Evolutionary conservation across 2,888 invertebrate species (phyloP), one percentile per base, ranked within the genome.

Genomic region (Cremastobaeus sp.): DNA sequence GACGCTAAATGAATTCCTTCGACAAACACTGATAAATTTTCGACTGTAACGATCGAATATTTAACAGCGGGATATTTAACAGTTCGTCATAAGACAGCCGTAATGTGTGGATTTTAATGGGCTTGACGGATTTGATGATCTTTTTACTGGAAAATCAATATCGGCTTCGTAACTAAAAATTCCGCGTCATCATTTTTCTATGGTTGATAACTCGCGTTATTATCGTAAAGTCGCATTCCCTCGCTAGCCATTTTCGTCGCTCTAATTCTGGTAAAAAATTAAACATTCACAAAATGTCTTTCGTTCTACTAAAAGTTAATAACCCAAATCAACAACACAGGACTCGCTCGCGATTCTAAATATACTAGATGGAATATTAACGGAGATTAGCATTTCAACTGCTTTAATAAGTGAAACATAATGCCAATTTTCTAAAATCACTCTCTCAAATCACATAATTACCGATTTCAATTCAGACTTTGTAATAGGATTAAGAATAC

Each of bases 141-240:
- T 52, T 64, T 52, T 64, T 64, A 64, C 52, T 64, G 43, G 41
- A 64, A 62, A 64, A 34, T 25, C 62, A 43, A 64, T 64, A 64
- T 8, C 30, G 43, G 14, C 39, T 30, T 52, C 43, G 62, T 34
- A 43, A 52, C 41, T 17, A 28, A 41, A 30, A 11, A 50, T 50
- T 39, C 39, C 30, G 12, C 60, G 32, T 48, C 41, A 50, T 64
- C 50, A 64, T 50, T 64, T 64, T 64, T 43, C 50, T 50, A 20
- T 39, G 41, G 50, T 50, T 62, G 20, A 50, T 50, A 62, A 62
- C 50, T 62, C 43, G 32, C 32, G 50, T 41, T 62, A 50, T 41
- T 59, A 47, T 59, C 59, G 37, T 47, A 47, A 59, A 59, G 45
- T 59, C 55, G 32, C 28, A 28, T 28, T 39, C 9, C 35, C 18